Evolutionary conservation across 2,888 invertebrate species (phyloP).

Genomic region (Eristalis pertinax): DNA sequence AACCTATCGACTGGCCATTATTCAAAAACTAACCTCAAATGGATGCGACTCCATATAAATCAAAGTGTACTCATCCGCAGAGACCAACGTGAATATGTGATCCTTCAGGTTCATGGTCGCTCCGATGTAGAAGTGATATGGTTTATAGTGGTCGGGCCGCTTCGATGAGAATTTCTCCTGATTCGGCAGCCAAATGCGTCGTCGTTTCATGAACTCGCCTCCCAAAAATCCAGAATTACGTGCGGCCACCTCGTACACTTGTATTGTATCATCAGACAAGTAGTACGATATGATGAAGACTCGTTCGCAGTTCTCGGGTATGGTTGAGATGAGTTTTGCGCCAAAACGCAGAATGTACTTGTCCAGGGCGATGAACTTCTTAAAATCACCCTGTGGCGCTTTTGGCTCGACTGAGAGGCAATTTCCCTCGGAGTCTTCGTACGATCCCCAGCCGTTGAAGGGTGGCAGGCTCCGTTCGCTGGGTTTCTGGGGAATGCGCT

Average conservation of each 20-base stretch:
- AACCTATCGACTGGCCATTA: too few species aligned
- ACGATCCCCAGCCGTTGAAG: slow-evolving; percentile 94
- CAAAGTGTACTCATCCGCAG: slow-evolving; percentile 93
- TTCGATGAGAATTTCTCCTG: slow-evolving; percentile 87
- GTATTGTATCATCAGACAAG: slow-evolving; percentile 91
- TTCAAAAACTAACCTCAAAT: slow-evolving; percentile 85
- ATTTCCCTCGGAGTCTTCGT: slow-evolving; percentile 94
- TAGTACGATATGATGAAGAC: slow-evolving; percentile 91
- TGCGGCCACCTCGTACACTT: slow-evolving; percentile 89
- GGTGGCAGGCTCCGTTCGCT: slow-evolving; percentile 85
- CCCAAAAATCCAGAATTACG: slow-evolving; percentile 87
- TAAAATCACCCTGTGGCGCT: slow-evolving; percentile 88
- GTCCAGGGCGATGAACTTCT: slow-evolving; percentile 91
- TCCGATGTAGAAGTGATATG: slow-evolving; percentile 93
- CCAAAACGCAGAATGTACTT: slow-evolving; percentile 89
- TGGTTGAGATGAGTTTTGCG: slow-evolving; percentile 88
- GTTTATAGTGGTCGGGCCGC: slow-evolving; percentile 88
- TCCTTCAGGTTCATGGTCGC: slow-evolving; percentile 89
- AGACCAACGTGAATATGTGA: slow-evolving; percentile 89
- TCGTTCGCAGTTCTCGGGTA: slow-evolving; percentile 85
- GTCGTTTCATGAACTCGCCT: slow-evolving; percentile 86
- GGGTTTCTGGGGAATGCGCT: slow-evolving; percentile 68
- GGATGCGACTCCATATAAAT: slow-evolving; percentile 92
- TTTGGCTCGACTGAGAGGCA: slow-evolving; percentile 91
- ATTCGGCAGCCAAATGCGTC: slow-evolving; percentile 87